Evolutionary conservation across 2,797 vertebrate species (phyloP), one percentile per base, ranked within the genome.

Genomic region (Aulostomus chinensis): DNA sequence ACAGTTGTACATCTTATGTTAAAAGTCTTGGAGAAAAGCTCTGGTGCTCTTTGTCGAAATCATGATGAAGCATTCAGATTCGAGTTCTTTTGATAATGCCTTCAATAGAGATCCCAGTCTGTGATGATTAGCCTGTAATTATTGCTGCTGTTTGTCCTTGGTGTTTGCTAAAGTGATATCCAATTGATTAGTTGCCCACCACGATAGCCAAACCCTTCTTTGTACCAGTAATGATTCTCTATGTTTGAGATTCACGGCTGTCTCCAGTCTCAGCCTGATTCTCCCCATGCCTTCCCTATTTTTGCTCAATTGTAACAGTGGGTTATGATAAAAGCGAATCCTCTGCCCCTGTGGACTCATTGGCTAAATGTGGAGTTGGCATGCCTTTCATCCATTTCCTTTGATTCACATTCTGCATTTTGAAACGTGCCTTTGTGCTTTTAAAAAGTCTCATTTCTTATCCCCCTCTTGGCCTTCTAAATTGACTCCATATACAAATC

Each of bases 281-380:
- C 51, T 68, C 62, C 54, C 45, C 47, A 18, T 42, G 48, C 50
- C 28, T 59, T 39, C 25, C 65, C 66, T 64, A 61, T 74, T 84
- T 78, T 59, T 52, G 51, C 51, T 67, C 7, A 29, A 66, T 58
- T 46, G 70, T 55, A 73, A 76, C 43, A 56, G 64, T 69, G 63
- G 66, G 62, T 78, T 81, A 68, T 78, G 69, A 83, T 81, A 65
- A 81, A 85, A 80, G 72, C 46, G 49, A 76, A 65, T 38, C 58
- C 42, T 59, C 22, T 54, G 25, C 74, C 77, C 75, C 76, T 42
- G 66, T 59, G 73, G 80, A 80, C 64, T 55, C 52, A 68, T 73
- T 56, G 62, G 77, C 67, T 86, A 77, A 83, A 86, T 86, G 80
- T 82, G 63, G 73, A 85, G 72, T 74, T 63, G 67, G 60, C 51